A percentile compares a stretch with the other conserved stretches of the same genome.
Evolutionary conservation across 2,113 vertebrate species (phyloP).

Genomic region (Plestiodon gilberti): DNA sequence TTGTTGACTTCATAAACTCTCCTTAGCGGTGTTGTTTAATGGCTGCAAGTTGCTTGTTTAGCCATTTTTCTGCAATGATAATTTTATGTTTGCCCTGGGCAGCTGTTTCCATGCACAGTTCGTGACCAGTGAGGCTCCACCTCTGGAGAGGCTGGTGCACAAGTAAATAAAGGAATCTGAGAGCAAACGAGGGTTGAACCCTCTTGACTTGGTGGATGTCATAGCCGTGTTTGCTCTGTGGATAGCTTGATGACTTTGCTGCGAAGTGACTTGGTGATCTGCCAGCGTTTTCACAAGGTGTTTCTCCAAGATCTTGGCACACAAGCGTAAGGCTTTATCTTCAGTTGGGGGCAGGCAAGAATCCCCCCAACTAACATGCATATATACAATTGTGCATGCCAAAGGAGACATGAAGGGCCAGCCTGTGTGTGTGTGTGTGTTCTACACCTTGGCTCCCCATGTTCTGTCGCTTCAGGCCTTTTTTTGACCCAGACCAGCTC

Average conservation of each 20-base stretch:
- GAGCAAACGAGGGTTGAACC: not conserved
- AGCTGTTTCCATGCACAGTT: not conserved
- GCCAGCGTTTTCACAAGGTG: not conserved
- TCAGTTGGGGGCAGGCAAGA: not conserved
- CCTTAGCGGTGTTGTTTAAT: not conserved
- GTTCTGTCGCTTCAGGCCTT: no score
- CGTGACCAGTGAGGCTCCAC: not conserved
- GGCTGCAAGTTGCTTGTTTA: not conserved
- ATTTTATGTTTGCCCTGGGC: not conserved
- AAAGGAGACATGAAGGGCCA: not conserved
- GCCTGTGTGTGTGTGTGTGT: not conserved
- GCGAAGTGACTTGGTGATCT: rapidly evolving
- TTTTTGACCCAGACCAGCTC: no score
- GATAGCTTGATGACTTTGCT: not conserved
- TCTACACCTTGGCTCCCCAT: no score
- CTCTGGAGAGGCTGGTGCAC: not conserved
- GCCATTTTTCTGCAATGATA: rapidly evolving
- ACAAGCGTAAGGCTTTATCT: not conserved
- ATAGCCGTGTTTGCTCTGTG: rapidly evolving
- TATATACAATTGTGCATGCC: not conserved
- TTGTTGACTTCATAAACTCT: not conserved
- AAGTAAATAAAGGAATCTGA: not conserved
- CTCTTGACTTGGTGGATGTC: rapidly evolving
- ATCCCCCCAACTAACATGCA: not conserved
- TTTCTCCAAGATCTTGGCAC: not conserved